These are phyloP conservation scores for Melikaiella ostensackeni DNA, from an alignment of 2,888 invertebrate genomes.

Conservation along the genomic window DNA sequence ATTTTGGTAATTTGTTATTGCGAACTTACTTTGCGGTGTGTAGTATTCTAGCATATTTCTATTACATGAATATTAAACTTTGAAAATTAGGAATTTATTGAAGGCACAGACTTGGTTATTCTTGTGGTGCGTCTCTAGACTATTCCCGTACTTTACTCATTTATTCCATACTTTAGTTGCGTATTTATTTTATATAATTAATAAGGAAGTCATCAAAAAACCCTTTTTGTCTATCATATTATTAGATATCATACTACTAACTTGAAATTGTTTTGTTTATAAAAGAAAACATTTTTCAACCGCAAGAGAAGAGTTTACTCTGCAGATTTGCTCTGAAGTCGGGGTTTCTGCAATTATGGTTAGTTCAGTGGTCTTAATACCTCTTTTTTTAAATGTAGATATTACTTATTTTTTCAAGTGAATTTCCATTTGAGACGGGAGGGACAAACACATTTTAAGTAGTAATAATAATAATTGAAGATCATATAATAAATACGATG, in stretches of 20 bases:
- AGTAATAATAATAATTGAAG: neutral
- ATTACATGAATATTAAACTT: neutral
- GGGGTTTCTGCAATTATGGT: neutral
- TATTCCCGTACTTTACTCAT: neutral
- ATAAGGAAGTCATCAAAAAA: neutral
- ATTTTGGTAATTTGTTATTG: neutral
- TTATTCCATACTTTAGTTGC: neutral
- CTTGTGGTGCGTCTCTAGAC: neutral
- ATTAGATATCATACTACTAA: neutral
- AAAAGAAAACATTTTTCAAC: neutral
- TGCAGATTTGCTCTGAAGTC: neutral
- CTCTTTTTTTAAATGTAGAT: neutral
- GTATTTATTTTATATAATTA: conserved; percentile 4
- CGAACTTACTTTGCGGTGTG: neutral
- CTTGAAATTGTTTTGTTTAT: neutral
- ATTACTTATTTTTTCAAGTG: neutral
- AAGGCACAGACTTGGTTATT: neutral
- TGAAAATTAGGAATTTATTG: neutral
- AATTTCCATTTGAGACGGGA: neutral
- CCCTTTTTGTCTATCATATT: neutral
- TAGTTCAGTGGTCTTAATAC: neutral
- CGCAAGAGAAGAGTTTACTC: neutral
- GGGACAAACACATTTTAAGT: neutral
- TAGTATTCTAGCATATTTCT: neutral
- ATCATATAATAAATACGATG: neutral